These are phyloP conservation scores for Holcopasites calliopsidis DNA, from an alignment of 1,140 invertebrate species.

Conservation along the genomic window DNA sequence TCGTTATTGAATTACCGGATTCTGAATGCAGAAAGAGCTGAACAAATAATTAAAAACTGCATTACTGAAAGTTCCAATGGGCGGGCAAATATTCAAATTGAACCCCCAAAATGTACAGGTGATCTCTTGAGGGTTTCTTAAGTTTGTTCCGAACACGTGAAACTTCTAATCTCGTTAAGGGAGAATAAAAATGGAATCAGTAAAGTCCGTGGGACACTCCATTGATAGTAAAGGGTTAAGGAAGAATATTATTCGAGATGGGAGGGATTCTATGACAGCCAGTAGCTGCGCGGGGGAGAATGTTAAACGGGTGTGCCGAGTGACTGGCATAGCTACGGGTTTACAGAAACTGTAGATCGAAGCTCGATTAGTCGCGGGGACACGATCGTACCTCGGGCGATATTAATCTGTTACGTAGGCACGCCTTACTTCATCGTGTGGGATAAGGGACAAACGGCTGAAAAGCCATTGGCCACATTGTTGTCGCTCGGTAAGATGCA, in stretches of 20 bases:
- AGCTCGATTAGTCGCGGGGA: constrained; percentile 42
- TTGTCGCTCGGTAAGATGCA: background rate
- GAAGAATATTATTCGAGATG: background rate
- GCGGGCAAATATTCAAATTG: too few species aligned
- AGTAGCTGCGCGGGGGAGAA: constrained; percentile 27
- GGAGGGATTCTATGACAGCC: constrained; percentile 21
- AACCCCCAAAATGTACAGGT: too few species aligned
- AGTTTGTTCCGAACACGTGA: too few species aligned
- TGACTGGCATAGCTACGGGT: constrained; percentile 39
- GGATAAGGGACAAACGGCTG: constrained; percentile 14
- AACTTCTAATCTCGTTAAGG: too few species aligned
- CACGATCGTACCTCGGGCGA: constrained; percentile 27
- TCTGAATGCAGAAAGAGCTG: too few species aligned
- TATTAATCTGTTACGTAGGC: constrained; percentile 47
- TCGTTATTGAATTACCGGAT: too few species aligned
- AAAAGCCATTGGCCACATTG: constrained; percentile 15
- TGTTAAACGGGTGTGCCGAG: constrained; percentile 45
- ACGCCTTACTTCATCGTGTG: constrained; percentile 41
- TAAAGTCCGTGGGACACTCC: too few species aligned
- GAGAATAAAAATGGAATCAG: background rate
- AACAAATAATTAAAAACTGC: too few species aligned
- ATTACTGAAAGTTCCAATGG: too few species aligned
- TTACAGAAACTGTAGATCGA: constrained; percentile 46
- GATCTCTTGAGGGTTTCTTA: too few species aligned
- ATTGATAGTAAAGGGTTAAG: background rate